These are phyloP conservation scores for Stegodyphus mimosarum DNA, from an alignment of 1,140 invertebrate species.

Conservation along the genomic window DNA sequence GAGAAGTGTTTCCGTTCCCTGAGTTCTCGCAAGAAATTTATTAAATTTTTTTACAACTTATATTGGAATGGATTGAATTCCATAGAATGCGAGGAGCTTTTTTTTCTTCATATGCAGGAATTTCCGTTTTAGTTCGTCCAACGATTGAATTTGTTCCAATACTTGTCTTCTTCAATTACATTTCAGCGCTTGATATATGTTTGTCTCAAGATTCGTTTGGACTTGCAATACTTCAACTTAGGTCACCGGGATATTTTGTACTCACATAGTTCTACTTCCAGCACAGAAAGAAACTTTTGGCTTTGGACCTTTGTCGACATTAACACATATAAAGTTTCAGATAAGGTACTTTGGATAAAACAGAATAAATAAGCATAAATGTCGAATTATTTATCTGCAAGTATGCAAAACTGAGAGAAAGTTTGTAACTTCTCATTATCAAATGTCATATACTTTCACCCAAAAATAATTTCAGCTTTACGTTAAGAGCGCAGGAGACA, in stretches of 20 bases:
- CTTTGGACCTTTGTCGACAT: not conserved
- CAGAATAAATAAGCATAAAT: too few relatives aligned
- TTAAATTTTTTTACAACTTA: conserved; percentile 26
- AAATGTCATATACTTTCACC: too few relatives aligned
- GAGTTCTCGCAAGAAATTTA: conserved; percentile 11
- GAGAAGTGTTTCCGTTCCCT: conserved; percentile 1
- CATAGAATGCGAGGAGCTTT: conserved; percentile 11
- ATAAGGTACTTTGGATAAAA: too few relatives aligned
- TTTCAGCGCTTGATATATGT: conserved; percentile 22
- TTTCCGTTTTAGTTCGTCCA: conserved; percentile 7
- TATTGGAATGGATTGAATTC: conserved; percentile 40
- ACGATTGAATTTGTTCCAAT: conserved; percentile 10
- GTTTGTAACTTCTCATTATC: too few relatives aligned
- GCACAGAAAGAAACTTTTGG: not conserved
- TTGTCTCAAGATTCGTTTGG: not conserved
- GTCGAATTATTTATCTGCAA: too few relatives aligned
- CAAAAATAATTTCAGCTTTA: too few relatives aligned
- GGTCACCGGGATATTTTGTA: too few relatives aligned
- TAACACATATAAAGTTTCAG: too few relatives aligned
- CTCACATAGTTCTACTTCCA: too few relatives aligned
- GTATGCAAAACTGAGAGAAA: too few relatives aligned
- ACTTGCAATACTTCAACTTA: too few relatives aligned
- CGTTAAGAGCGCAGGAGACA: too few relatives aligned
- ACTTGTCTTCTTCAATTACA: conserved; percentile 41
- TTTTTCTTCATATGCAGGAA: not conserved